phyloP scores from a whole-genome alignment of 2,888 invertebrate genomes.

The Tinea pellionella region DNA sequence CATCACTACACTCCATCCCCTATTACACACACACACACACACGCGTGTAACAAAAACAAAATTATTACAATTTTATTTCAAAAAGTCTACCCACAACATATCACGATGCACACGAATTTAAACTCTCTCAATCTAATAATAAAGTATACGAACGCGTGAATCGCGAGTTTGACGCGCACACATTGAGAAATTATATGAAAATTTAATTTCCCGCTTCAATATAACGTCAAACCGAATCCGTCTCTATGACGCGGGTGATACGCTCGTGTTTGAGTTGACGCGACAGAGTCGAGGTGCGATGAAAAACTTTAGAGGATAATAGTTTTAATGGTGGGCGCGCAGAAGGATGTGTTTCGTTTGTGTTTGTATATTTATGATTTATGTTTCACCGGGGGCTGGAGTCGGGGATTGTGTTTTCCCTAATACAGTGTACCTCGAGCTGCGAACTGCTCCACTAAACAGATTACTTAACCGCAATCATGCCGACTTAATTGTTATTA shows the following conservation, averaged over 20 bases:
- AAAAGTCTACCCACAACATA: background rate
- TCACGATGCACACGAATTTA: background rate
- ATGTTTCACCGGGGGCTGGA: background rate
- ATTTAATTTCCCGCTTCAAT: background rate
- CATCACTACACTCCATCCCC: too few relatives aligned
- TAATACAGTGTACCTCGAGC: background rate
- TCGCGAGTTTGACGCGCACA: background rate
- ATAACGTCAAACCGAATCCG: background rate
- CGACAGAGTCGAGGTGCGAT: background rate
- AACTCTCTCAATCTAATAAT: background rate
- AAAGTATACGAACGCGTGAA: background rate
- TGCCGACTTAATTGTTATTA: too few relatives aligned
- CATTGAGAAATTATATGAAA: background rate
- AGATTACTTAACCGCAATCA: background rate
- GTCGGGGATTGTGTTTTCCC: background rate
- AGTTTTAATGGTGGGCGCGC: background rate
- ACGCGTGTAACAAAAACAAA: background rate
- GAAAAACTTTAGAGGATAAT: background rate
- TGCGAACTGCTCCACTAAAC: background rate
- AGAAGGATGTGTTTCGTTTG: background rate
- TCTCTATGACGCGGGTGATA: background rate
- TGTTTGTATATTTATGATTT: background rate
- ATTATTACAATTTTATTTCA: background rate
- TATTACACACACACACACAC: background rate
- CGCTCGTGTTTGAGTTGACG: background rate